These are phyloP conservation scores for Petrophora chlorosata DNA, from an alignment of 2,888 invertebrate genomes.

Conservation along the genomic window DNA sequence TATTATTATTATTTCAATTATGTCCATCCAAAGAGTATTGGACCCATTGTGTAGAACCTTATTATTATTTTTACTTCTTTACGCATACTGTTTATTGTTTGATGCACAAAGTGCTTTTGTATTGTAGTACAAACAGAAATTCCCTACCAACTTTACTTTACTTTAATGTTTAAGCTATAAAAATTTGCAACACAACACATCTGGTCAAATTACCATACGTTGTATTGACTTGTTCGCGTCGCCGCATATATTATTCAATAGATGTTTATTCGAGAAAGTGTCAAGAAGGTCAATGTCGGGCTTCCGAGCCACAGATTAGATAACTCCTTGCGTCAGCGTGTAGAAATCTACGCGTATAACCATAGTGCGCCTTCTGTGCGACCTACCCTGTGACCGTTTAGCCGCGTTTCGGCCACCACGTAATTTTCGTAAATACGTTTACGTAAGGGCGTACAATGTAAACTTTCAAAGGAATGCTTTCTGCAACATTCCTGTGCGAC, in stretches of 20 bases:
- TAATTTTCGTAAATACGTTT: constrained; percentile 4
- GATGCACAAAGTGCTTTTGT: no score
- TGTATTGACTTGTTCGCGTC: not conserved
- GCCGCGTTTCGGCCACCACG: constrained; percentile 2
- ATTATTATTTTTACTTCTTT: no score
- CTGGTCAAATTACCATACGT: not conserved
- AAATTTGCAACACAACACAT: not conserved
- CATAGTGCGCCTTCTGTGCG: constrained; percentile 9
- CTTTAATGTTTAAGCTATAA: no score
- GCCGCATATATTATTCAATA: constrained; percentile 10
- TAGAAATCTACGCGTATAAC: constrained; percentile 12
- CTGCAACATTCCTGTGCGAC: not conserved
- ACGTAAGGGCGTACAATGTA: constrained; percentile 10
- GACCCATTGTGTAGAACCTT: no score
- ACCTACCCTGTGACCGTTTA: constrained; percentile 15
- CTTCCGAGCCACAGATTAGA: constrained; percentile 37
- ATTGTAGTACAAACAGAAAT: no score
- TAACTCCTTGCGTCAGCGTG: constrained; percentile 30
- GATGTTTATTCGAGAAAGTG: constrained; percentile 41
- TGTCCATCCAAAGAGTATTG: no score
- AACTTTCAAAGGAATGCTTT: not conserved
- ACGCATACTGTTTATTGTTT: no score
- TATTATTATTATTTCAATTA: no score
- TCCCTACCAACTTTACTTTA: no score
- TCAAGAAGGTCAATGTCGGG: constrained; percentile 47